phyloP scores from a whole-genome alignment of 1,140 invertebrate species.

The Meloidogyne exigua region DNA sequence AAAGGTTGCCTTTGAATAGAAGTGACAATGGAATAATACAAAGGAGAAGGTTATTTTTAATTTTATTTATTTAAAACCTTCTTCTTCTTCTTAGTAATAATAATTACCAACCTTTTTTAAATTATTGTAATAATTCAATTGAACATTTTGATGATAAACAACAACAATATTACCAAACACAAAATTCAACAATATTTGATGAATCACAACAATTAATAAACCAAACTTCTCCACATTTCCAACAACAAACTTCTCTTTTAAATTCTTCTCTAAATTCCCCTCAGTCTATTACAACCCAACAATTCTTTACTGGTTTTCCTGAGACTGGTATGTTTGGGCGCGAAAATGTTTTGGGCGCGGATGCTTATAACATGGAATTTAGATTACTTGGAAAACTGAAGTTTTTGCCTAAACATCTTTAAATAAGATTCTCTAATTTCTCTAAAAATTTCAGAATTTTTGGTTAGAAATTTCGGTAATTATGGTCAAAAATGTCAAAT shows the following conservation, averaged over 20 bases:
- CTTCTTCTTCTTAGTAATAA: not conserved
- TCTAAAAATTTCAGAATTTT: not conserved
- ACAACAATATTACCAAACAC: not conserved
- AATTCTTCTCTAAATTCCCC: not conserved
- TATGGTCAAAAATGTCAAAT: not conserved
- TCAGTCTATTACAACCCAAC: not conserved
- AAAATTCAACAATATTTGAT: not conserved
- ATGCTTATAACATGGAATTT: not conserved
- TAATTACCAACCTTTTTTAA: not conserved
- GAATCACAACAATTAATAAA: slow-evolving; percentile 2
- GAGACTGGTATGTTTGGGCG: not conserved
- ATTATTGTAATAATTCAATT: not conserved
- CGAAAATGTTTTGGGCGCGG: not conserved
- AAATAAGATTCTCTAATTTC: not conserved
- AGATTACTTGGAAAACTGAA: not conserved
- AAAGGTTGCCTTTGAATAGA: not conserved
- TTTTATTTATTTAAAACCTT: too few species aligned
- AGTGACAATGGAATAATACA: not conserved
- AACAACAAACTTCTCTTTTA: not conserved
- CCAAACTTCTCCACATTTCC: not conserved
- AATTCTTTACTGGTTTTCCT: not conserved
- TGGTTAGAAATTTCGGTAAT: not conserved
- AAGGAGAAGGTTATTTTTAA: not conserved
- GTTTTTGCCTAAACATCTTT: not conserved
- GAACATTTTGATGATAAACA: not conserved